Base-by-base conservation (phyloP, 2,888 invertebrate genomes). In the Eustalomyia histrio region DNA sequence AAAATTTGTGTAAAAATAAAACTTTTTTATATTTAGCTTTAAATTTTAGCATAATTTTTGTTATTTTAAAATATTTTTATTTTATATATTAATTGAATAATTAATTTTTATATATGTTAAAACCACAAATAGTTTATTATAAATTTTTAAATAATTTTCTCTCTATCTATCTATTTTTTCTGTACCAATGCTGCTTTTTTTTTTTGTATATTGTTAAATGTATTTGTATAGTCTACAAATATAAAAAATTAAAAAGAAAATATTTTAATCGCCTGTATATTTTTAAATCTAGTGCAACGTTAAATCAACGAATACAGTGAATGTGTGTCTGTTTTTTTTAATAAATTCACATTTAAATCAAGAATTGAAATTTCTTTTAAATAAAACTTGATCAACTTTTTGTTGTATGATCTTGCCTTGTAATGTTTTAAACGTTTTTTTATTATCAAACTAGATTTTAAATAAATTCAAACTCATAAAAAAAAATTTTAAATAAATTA, bases 321-420 rank as follows among this genome's bases (percentile, higher is more conserved):
- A n/a, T 18, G 55, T 64, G 24, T 63, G n/a, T n/a, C n/a, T n/a
- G n/a, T n/a, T 57, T 68, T 14, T 58, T 8, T 33, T 61, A 29
- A 53, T 50, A 12, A 63, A 12, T 12, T 29, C 29, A 29, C 7
- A 39, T 12, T 39, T 10, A 12, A 39, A 39, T 39, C 2, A 39
- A n/a, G 4, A 47, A 47, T 63, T 47, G 16, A 35, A 3, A 35
- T 7, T 18, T 60, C 47, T 68, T 72, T 43, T 43, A 17, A 73
- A 68, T 69, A 58, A 73, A 50, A 67, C 58, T 68, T 73, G 68
- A 64, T 65, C 73, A 80, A 55, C 39, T 64, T 65, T 17, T 76
- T 76, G 76, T 76, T 76, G 68, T 74, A 74, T 33, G 69, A 74
- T 76, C 76, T 80, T 76, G 80, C 80, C 80, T 80, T 80, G 53